Percentiles rank a stretch among this genome's conserved stretches.
Conservation (phyloP, 2,888 invertebrate genomes). For the Ctenicera cuprea region DNA sequence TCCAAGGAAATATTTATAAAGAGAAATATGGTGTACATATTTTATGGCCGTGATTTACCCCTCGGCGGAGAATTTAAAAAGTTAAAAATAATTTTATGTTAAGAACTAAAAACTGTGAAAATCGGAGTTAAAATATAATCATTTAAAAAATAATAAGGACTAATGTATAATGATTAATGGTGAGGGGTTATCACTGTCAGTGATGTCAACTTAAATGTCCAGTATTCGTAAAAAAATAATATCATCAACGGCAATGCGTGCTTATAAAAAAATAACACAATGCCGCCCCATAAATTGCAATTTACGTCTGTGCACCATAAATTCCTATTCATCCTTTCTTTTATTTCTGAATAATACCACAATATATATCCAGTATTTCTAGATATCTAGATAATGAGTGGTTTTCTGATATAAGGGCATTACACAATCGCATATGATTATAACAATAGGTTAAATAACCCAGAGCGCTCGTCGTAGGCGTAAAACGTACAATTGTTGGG, state of each 20-base stretch:
- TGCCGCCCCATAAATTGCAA: slow-evolving; percentile 37
- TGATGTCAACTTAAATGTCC: neutral
- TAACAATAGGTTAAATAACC: slow-evolving; percentile 60
- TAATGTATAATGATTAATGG: neutral
- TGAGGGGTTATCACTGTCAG: neutral
- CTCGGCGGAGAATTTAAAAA: no score
- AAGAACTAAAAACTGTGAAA: no score
- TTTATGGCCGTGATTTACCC: no score
- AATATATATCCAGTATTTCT: slow-evolving; percentile 31
- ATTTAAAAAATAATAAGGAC: neutral
- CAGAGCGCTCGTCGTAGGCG: slow-evolving; percentile 52
- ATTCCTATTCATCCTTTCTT: slow-evolving; percentile 38
- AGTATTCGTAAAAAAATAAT: neutral
- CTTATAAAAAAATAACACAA: slow-evolving; percentile 7
- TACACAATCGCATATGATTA: slow-evolving; percentile 57
- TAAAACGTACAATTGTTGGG: slow-evolving; percentile 55
- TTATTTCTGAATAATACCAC: slow-evolving; percentile 27
- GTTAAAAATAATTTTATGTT: no score
- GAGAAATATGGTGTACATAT: no score
- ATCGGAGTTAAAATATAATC: no score
- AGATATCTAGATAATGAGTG: slow-evolving; percentile 52
- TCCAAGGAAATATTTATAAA: no score
- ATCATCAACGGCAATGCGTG: neutral
- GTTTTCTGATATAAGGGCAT: slow-evolving; percentile 54
- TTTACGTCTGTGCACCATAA: slow-evolving; percentile 32